phyloP scores from a whole-genome alignment of 2,113 vertebrate species.

The Panthera uncia region DNA sequence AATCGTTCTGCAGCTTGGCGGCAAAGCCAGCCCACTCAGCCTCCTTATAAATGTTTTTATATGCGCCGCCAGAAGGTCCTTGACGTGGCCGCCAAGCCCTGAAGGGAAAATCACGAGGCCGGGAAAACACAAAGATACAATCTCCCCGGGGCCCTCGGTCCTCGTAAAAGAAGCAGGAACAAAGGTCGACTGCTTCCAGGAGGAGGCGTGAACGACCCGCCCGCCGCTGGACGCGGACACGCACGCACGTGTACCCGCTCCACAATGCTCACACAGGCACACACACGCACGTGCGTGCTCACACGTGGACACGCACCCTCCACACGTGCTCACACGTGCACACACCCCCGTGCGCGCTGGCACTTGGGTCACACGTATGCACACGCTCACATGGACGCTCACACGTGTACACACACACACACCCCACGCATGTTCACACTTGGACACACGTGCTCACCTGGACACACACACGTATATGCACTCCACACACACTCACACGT shows the following conservation, averaged over 20 bases:
- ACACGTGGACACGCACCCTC: neutral
- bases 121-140: neutral
- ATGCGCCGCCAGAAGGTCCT: neutral
- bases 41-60: neutral
- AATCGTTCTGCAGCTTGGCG: neutral
- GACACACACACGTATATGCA: neutral
- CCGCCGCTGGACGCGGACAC: accelerated
- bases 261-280: neutral
- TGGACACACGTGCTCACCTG: accelerated
- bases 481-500: neutral
- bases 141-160: neutral
- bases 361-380: no score
- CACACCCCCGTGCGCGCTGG: neutral
- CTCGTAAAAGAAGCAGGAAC: neutral
- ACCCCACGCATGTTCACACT: accelerated
- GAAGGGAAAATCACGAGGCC: constrained; percentile 10
- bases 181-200: neutral
- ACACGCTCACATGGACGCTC: neutral
- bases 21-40: neutral
- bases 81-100: neutral
- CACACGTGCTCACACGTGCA: neutral
- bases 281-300: accelerated
- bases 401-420: neutral
- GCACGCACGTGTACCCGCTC: accelerated
- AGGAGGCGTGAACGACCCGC: neutral